phyloP scores from a whole-genome alignment of 1,140 invertebrate genomes.

The Acromyrmex charruanus region DNA sequence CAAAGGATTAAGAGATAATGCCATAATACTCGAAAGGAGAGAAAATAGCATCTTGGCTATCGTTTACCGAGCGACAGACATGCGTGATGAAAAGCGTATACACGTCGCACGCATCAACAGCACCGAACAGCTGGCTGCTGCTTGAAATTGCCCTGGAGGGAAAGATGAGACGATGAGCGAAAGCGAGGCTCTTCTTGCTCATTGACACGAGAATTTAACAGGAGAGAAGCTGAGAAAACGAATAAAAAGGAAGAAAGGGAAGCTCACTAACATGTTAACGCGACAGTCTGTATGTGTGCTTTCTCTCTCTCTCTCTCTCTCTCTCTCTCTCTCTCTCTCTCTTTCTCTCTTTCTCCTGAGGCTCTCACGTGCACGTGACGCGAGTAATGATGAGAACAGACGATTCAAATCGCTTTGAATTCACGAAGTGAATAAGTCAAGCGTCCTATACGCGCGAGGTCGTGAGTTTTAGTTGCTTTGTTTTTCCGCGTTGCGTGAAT shows the following conservation, averaged over 20 bases:
- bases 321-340: neutral
- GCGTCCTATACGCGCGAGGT: neutral
- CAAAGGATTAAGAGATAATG: neutral
- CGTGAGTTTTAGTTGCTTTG: neutral
- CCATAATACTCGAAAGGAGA: neutral
- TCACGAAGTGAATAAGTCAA: slow-evolving; percentile 38
- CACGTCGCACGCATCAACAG: slow-evolving; percentile 12
- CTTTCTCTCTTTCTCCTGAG: neutral
- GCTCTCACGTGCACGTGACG: slow-evolving; percentile 38
- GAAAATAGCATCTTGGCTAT: neutral
- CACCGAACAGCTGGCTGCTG: slow-evolving; percentile 35
- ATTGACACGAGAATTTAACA: slow-evolving; percentile 62
- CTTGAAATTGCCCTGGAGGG: slow-evolving; percentile 36
- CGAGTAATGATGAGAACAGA: slow-evolving; percentile 49
- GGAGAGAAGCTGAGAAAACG: slow-evolving; percentile 60
- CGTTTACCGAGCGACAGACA: neutral
- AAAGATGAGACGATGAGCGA: slow-evolving; percentile 54
- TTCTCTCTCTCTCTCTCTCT: neutral
- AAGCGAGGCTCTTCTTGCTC: slow-evolving; percentile 50
- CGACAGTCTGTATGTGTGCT: neutral
- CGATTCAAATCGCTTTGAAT: slow-evolving; percentile 48
- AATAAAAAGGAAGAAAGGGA: slow-evolving; percentile 55
- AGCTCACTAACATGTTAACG: neutral
- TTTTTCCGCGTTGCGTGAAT: slow-evolving; percentile 13
- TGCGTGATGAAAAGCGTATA: slow-evolving; percentile 20